Evolutionary conservation across 2,113 vertebrate genomes (phyloP), one percentile per base, ranked within the genome.

Genomic region (Apistogramma diplotaenia): DNA sequence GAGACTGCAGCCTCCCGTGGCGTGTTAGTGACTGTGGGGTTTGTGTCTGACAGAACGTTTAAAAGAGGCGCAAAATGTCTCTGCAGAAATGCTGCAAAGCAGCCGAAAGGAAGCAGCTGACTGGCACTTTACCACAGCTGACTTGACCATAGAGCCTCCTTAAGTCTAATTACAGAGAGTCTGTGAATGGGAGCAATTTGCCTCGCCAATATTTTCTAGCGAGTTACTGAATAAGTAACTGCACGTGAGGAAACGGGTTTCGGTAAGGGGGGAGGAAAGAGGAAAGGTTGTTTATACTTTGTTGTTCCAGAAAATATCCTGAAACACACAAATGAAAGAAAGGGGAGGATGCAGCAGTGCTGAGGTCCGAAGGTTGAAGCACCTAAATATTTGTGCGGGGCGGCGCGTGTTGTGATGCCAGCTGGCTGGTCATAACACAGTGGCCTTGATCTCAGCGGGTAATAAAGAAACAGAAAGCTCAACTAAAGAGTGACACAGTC

Each of bases 121-220:
- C 33, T 10, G 29, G 18, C 19, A 43, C 75, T 59, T 51, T 11
- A 83, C 78, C 81, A 81, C 79, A 84, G 81, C 84, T 82, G 78
- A 88, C 58, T 87, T 40, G 40, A 81, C 72, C 74, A 67, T 58
- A 27, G 58, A 51, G 49, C 25, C 33, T 15, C 53, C 77, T 75
- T 43, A 19, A 58, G 33, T 51, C 23, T 92, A 91, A 93, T 92
- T 91, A 94, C 12, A 92, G 87, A 81, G 79, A 85, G 72, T 75
- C 67, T 62, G 51, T n/a, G 54, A 89, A 89, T 90, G 85, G 89
- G 86, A 88, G 75, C 74, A 73, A 79, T 86, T 83, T 89, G 74
- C 46, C 77, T 70, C 33, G 71, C 81, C 85, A 78, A 87, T 86
- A 79, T 83, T 86, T 87, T 90, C 71, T 62, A 81, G 78, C 53